Conservation (phyloP, 2,888 invertebrate species). For the Drosophila neonasuta region DNA sequence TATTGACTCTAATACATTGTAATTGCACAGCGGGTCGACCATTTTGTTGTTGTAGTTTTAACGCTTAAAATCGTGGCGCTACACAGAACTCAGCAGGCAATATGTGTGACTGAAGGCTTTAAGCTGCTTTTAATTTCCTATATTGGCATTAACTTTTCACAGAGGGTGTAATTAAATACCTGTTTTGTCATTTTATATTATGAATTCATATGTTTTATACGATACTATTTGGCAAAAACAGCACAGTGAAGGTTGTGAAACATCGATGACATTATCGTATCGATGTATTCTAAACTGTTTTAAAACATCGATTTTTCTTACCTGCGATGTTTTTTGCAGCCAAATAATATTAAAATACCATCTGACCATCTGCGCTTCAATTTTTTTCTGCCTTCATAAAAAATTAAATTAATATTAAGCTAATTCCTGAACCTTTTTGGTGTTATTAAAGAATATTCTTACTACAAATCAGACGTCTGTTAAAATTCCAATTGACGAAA, state of each 20-base stretch:
- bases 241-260: slow-evolving; percentile 26
- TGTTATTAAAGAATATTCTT: too few species aligned
- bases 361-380: too few species aligned
- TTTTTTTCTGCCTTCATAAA: too few species aligned
- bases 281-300: background rate
- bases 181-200: slow-evolving; percentile 43
- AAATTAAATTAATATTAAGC: too few species aligned
- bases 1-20: slow-evolving; percentile 92
- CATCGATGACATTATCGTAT: slow-evolving; percentile 2
- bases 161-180: slow-evolving; percentile 23
- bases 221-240: slow-evolving; percentile 46
- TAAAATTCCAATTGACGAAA: too few species aligned
- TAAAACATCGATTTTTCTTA: too few species aligned
- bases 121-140: slow-evolving; percentile 11
- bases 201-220: slow-evolving; percentile 30
- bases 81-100: slow-evolving; percentile 17
- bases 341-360: too few species aligned
- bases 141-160: slow-evolving; percentile 32
- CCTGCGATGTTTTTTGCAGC: too few species aligned
- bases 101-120: slow-evolving; percentile 9
- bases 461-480: too few species aligned
- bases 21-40: slow-evolving; percentile 87
- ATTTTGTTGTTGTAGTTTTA: slow-evolving; percentile 77
- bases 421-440: too few species aligned
- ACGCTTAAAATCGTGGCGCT: slow-evolving; percentile 18